A percentile compares a stretch with the other conserved stretches of the same genome.
Evolutionary conservation across 2,113 vertebrate species (phyloP).

Genomic region (Pionites leucogaster): DNA sequence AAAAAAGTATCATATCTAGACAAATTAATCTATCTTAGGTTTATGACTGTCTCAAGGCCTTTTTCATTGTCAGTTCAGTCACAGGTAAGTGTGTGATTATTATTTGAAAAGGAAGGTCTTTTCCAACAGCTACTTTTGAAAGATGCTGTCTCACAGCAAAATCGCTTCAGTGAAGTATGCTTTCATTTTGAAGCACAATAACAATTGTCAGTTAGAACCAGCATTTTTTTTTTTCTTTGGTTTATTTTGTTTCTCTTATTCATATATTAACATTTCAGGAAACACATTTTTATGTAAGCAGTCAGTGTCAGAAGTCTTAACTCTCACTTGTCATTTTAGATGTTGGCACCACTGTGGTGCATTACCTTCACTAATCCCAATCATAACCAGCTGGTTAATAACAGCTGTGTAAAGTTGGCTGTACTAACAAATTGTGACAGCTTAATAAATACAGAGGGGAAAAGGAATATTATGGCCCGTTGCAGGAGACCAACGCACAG

Average conservation of each 20-base stretch:
- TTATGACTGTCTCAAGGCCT: constrained; percentile 1
- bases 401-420: not conserved
- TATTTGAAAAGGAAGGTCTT: constrained; percentile 52
- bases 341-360: not conserved
- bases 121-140: not conserved
- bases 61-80: not conserved
- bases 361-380: not conserved
- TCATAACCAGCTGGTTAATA: not conserved
- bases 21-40: constrained; percentile 30
- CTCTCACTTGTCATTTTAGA: not conserved
- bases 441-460: not conserved
- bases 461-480: not conserved
- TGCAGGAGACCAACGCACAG: fast-evolving
- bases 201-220: not conserved
- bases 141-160: constrained; percentile 24
- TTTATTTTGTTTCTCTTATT: not conserved
- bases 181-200: not conserved
- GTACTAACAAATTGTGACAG: not conserved
- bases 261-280: not conserved
- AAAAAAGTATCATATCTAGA: not conserved
- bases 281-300: not conserved
- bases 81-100: constrained; percentile 36
- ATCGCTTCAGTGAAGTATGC: constrained; percentile 3
- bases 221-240: constrained; percentile 5
- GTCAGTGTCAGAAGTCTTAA: not conserved